These are phyloP conservation scores for Ammodytes dubius DNA, from an alignment of 2,113 vertebrate genomes.

Conservation along the genomic window DNA sequence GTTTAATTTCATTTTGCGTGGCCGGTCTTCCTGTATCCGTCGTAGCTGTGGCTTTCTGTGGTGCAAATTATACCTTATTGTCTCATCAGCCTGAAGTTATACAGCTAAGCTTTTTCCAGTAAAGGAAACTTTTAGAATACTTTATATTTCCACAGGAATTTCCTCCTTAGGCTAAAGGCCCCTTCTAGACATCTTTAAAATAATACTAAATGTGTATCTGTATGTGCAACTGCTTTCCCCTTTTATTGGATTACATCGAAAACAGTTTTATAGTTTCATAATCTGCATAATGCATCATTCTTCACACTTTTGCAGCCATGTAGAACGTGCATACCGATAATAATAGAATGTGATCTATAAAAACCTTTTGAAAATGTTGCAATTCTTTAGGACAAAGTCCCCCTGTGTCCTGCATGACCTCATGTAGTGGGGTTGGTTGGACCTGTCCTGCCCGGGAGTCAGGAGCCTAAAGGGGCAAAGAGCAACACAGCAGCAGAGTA, in stretches of 20 bases:
- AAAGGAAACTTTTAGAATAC: not conserved
- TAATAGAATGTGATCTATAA: not conserved
- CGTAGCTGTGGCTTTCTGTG: not conserved
- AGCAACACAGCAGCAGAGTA: conserved; percentile 46
- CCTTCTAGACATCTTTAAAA: not conserved
- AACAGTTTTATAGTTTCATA: not conserved
- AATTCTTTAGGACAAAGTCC: conserved; percentile 11
- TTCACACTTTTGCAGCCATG: not conserved
- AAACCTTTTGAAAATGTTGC: not conserved
- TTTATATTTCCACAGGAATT: not conserved
- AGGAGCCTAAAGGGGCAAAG: conserved; percentile 70
- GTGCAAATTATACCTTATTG: not conserved
- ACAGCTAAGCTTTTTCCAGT: not conserved
- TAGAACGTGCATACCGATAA: not conserved
- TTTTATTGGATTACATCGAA: not conserved
- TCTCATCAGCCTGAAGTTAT: not conserved
- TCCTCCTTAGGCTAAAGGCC: not conserved
- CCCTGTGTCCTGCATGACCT: not conserved
- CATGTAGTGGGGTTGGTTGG: not conserved
- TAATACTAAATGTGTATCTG: not conserved
- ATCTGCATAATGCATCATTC: not conserved
- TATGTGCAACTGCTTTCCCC: not conserved
- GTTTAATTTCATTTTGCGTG: not conserved
- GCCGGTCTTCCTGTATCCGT: not conserved
- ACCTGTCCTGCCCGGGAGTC: not conserved